Base-by-base conservation (phyloP, 2,888 invertebrate species). In the Ophioninae sp. region DNA sequence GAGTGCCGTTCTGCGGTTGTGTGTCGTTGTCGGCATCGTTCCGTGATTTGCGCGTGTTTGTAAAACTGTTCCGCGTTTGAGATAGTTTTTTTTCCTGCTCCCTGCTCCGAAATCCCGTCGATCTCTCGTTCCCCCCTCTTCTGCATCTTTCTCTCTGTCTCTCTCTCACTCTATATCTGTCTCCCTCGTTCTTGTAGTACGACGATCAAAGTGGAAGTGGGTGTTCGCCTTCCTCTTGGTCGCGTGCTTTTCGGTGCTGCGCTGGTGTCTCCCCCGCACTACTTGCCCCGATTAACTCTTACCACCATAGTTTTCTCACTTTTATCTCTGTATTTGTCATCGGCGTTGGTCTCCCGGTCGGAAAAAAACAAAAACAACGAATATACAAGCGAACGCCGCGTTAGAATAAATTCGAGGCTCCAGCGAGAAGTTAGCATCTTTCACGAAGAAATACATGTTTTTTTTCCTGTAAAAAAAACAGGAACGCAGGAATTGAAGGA, bases 1-100 rank as follows among this genome's bases (percentile, higher is more conserved):
- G 87, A 87, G 86, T 83, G 86, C 85, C 86, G 87, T 86, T 88
- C 86, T 86, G 85, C 86, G 87, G 86, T 87, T 88, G 86, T 88
- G 88, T 87, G 87, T 87, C 74, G 69, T 78, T 83, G 86, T 87
- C 87, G 85, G 87, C 81, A 61, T 82, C 59, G 67, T 73, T 64
- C 75, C 72, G 78, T 81, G 64, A 13, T 72, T 78, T 21, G 57
- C 57, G 67, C 39, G 67, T 75, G 76, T 57, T 50, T 20, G 77
- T 73, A 82, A 73, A 17, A 13, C 21, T 37, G 10, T 23, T 13
- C 13, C 20, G 8, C 64, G 17, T 57, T 37, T 0, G 41, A 61
- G 23, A 23, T 30, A 30, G 30, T 30, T 39, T 41, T 44, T 65
- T 23, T 39, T 30, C 21, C 21, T 21, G 65, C 73, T 79, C 79